Evolutionary conservation across 2,888 invertebrate genomes (phyloP).

Genomic region (Lacanobia wlatinum): DNA sequence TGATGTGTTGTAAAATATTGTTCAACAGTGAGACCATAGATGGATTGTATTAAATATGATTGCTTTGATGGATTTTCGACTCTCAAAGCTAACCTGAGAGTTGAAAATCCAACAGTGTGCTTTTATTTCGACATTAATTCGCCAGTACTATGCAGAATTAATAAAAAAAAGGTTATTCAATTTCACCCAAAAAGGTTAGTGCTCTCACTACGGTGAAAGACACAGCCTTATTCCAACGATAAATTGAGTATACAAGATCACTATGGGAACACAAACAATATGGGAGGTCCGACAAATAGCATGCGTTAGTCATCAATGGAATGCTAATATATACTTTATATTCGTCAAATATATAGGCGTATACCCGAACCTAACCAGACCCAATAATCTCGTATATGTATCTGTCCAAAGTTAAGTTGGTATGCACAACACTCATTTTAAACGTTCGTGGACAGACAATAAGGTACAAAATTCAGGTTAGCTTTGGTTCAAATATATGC

Average conservation of each 20-base stretch:
- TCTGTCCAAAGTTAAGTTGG: neutral
- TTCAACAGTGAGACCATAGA: neutral
- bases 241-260: neutral
- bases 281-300: slow-evolving; percentile 37
- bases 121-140: no score
- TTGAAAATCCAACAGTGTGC: no score
- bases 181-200: no score
- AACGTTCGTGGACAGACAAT: neutral
- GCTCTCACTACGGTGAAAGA: neutral
- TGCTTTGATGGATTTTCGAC: neutral
- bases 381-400: neutral
- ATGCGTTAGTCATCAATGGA: slow-evolving; percentile 48
- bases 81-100: no score
- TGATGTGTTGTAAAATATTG: neutral
- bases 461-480: neutral
- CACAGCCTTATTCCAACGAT: neutral
- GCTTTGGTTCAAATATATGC: slow-evolving; percentile 20
- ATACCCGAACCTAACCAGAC: slow-evolving; percentile 15
- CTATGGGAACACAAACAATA: neutral
- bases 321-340: slow-evolving; percentile 58
- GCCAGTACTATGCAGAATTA: no score
- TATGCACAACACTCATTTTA: neutral
- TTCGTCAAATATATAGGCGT: slow-evolving; percentile 42
- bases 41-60: no score
- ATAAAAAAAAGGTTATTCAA: no score